Conservation (phyloP, 2,797 vertebrate species). For the Poeciliopsis infans region DNA sequence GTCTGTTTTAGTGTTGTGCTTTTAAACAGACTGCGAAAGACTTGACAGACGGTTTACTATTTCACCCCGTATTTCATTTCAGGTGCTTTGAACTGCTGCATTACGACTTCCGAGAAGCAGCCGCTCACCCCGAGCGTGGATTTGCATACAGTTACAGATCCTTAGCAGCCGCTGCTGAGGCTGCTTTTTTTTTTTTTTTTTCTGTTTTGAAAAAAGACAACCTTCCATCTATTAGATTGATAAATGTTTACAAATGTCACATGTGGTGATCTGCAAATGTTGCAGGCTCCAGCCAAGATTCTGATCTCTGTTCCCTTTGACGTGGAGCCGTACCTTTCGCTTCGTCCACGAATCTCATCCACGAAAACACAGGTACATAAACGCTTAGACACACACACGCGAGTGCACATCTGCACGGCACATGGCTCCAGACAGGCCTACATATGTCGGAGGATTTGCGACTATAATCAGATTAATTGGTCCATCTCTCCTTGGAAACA, state of each 20-base stretch:
- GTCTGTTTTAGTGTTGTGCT: constrained; percentile 82
- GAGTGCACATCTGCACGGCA: constrained; percentile 90
- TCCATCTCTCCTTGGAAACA: constrained; percentile 83
- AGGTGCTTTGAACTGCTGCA: constrained; percentile 70
- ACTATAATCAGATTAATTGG: constrained; percentile 94
- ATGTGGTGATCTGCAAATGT: constrained; percentile 39
- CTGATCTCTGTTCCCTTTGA: constrained; percentile 3
- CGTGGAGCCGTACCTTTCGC: constrained; percentile 19
- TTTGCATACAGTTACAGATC: constrained; percentile 70
- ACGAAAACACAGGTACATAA: constrained; percentile 55
- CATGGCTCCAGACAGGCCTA: constrained; percentile 85
- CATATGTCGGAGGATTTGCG: constrained; percentile 89
- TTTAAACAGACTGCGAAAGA: constrained; percentile 81
- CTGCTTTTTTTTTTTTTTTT: background rate
- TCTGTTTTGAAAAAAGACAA: background rate
- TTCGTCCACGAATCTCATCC: constrained; percentile 38
- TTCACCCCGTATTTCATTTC: constrained; percentile 78
- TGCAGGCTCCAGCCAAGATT: constrained; percentile 23
- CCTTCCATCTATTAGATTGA: constrained; percentile 47
- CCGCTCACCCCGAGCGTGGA: constrained; percentile 56
- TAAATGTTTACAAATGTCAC: constrained; percentile 46
- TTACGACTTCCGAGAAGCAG: constrained; percentile 55
- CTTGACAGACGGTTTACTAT: constrained; percentile 81
- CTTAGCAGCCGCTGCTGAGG: constrained; percentile 17
- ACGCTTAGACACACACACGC: constrained; percentile 49